Base-by-base conservation (phyloP, 2,113 vertebrate species). In the Phyllostomus hastatus region DNA sequence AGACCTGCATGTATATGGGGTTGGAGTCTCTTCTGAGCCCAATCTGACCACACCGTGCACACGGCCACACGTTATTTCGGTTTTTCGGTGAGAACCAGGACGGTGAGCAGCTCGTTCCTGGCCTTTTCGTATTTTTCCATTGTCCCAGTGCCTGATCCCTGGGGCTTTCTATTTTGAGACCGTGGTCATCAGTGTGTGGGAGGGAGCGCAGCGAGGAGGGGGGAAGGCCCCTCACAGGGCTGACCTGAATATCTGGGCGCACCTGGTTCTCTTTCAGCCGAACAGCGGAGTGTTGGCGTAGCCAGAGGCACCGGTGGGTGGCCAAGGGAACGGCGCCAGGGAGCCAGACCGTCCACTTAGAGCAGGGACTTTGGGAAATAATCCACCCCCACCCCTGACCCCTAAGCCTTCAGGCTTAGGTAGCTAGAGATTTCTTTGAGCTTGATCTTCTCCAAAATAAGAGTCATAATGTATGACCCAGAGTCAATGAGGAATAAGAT, bases 101-200 rank as follows among this genome's bases (percentile, higher is more conserved):
- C 5, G 43, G 54, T 20, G 43, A 92, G 31, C 3, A 31, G 48
- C 24, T 90, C 15, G 1, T 76, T 90, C 26, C 6, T 35, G 54
- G 26, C 6, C n/a, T 46, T 64, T 59, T 24, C 89, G 83, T 72
- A 15, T 73, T 75, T 86, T 91, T 87, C 66, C 15, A 7, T 86
- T 61, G 26, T 50, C 72, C 78, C 14, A 19, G 4, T 41, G 57
- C 59, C 38, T n/a, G 57, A 41, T 80, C 91, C 64, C 81, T 73
- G 41, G 48, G 59, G 10, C 19, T 82, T 95, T 97, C 85, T 97
- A 12, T 96, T 96, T 88, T 69, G 80, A 92, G 59, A 48, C 26
- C n/a, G 41, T 64, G 48, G 24, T 90, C 10, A 0, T 94, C 76
- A 82, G 80, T 38, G 38, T 57, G 22, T 73, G 54, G 80, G 70